Evolutionary conservation across 2,888 invertebrate genomes (phyloP), one percentile per base, ranked within the genome.

Genomic region (Drosophila putrida): DNA sequence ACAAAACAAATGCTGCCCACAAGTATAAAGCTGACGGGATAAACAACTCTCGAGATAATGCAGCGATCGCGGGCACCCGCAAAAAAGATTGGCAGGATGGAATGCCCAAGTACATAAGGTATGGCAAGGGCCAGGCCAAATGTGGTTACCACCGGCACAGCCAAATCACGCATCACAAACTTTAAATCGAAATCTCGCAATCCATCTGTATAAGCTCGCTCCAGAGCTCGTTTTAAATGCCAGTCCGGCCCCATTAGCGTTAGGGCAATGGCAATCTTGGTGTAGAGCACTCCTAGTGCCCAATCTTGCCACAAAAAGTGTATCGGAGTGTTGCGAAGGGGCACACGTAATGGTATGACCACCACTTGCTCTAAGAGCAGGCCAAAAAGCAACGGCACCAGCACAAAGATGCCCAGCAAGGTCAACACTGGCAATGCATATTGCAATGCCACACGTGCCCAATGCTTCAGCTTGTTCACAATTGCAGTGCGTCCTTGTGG

Each of bases 191-290:
- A 97, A 87, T 98, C 97, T 11, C 98, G 94, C 46, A 98, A 95
- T 0, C 99, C 99, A 90, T 98, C 98, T 49, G 98, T 95, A 91
- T 98, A 99, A 0, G 98, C 96, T 86, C 97, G 95, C 91, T 99
- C 99, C 50, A 99, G 96, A 0, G 98, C 97, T 4, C 97, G 94
- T 59, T 98, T 96, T 87, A 99, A 93, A 91, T 96, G 95, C 96
- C 98, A 98, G 93, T 99, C 99, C 6, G 99, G 98, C 0, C 98
- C 98, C 98, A 99, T 99, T 95, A 99, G 96, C 0, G 98, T 98
- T 27, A 98, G 94, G 0, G 98, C 99, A 90, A 98, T 98, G 13
- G 98, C 96, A 62, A 99, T 99, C 94, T 99, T 99, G 1, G 98
- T 98, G 92, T 99, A 99, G 0, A 99, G 93, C 10, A 99, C 98